A percentile compares a stretch with the other conserved stretches of the same genome.
Conservation (phyloP, 2,113 vertebrate species). For the Brachionichthys hirsutus region DNA sequence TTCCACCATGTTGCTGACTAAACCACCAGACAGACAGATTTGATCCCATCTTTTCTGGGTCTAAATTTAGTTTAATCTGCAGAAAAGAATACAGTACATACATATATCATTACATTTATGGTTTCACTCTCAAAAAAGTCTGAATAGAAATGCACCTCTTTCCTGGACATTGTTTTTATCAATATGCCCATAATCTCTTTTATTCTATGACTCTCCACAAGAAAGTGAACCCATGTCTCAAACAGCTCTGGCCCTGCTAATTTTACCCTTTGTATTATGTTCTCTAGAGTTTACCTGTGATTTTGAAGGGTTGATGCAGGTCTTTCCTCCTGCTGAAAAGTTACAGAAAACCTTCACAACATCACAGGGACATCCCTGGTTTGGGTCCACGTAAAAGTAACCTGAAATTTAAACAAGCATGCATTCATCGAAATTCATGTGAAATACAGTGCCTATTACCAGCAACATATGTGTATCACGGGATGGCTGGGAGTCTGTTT, state of each 20-base stretch:
- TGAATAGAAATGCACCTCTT: neutral
- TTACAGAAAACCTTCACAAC: slow-evolving; percentile 78
- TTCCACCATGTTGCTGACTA: slow-evolving; percentile 49
- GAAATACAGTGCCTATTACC: neutral
- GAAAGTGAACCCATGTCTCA: no score
- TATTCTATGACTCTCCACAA: neutral
- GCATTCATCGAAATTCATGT: neutral
- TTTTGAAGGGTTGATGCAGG: slow-evolving; percentile 71
- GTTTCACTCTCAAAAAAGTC: neutral
- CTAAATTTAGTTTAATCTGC: slow-evolving; percentile 56
- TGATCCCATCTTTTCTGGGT: slow-evolving; percentile 25
- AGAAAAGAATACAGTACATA: neutral
- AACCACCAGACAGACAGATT: slow-evolving; percentile 44
- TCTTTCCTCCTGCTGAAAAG: slow-evolving; percentile 78
- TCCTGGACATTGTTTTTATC: neutral
- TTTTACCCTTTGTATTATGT: neutral
- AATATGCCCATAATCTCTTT: no score
- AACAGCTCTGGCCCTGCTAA: neutral
- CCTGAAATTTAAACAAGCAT: slow-evolving; percentile 55
- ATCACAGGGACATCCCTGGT: slow-evolving; percentile 77
- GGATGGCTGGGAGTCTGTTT: no score
- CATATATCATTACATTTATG: neutral
- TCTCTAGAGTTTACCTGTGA: slow-evolving; percentile 57
- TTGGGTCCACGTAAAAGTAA: slow-evolving; percentile 79
- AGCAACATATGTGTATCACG: neutral